Percentiles rank a stretch among this genome's conserved stretches.
phyloP scores from a whole-genome alignment of 2,113 vertebrate species.

The Rhynchopsitta pachyrhyncha region DNA sequence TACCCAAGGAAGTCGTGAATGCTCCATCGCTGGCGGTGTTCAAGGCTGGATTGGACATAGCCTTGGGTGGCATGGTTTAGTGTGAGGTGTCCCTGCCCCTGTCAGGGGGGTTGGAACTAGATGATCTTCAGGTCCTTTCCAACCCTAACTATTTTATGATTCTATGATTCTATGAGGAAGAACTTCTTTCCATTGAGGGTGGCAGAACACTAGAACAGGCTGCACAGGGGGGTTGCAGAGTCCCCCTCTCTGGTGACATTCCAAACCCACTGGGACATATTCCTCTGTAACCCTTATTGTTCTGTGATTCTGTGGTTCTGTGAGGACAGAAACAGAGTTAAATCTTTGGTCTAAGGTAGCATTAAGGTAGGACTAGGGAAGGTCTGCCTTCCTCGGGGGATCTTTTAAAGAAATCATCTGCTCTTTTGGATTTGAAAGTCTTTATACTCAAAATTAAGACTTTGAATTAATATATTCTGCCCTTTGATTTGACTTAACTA shows the following conservation, averaged over 20 bases:
- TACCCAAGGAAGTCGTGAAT: too few relatives aligned
- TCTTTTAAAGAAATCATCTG: background rate
- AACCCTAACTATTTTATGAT: too few relatives aligned
- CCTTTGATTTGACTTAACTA: background rate
- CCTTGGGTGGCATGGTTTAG: too few relatives aligned
- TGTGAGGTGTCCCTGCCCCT: too few relatives aligned
- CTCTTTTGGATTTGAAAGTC: background rate
- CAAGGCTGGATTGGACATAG: too few relatives aligned
- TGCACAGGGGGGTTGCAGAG: background rate
- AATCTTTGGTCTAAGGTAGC: background rate
- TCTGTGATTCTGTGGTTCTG: background rate
- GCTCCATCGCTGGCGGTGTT: too few relatives aligned
- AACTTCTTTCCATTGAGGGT: background rate
- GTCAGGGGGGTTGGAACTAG: too few relatives aligned
- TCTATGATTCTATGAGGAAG: background rate
- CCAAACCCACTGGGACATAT: background rate
- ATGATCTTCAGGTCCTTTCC: too few relatives aligned
- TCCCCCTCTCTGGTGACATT: background rate
- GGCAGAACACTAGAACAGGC: background rate
- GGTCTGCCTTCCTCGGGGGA: background rate
- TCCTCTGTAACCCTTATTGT: background rate
- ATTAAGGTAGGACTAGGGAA: background rate
- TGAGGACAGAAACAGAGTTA: background rate
- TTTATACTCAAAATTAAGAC: background rate
- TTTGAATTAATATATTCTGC: background rate